A percentile compares a stretch with the other conserved stretches of the same genome.
phyloP scores from a whole-genome alignment of 1,140 invertebrate genomes.

The Trigoniulus corallinus region DNA sequence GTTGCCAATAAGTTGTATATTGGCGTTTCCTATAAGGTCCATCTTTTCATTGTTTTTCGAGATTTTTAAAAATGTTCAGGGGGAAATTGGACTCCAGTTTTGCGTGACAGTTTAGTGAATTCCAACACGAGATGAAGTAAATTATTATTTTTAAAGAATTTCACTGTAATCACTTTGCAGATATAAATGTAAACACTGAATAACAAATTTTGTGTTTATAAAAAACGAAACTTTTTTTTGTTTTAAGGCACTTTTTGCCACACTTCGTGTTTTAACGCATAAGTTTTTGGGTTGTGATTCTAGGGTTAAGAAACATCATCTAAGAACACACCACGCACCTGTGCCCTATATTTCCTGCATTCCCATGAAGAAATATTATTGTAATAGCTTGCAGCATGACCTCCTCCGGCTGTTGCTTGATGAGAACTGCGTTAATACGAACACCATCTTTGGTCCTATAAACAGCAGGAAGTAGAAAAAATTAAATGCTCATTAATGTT shows the following conservation, averaged over 20 bases:
- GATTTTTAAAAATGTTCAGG: too few relatives aligned
- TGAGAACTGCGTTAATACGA: conserved; percentile 68
- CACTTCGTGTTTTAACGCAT: not conserved
- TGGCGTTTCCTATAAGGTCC: too few relatives aligned
- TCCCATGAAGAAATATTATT: conserved; percentile 81
- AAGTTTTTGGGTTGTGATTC: conserved; percentile 1
- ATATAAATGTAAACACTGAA: too few relatives aligned
- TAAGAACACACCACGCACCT: conserved; percentile 43
- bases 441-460: conserved; percentile 51
- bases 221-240: too few relatives aligned
- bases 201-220: too few relatives aligned
- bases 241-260: not conserved
- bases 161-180: too few relatives aligned
- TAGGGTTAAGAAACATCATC: not conserved
- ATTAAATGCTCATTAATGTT: not conserved
- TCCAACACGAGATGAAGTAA: too few relatives aligned
- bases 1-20: too few relatives aligned
- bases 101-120: too few relatives aligned
- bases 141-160: too few relatives aligned
- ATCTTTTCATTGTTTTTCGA: too few relatives aligned
- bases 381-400: conserved; percentile 48
- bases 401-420: conserved; percentile 49
- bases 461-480: conserved; percentile 7
- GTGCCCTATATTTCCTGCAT: conserved; percentile 92
- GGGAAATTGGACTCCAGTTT: too few relatives aligned